Conservation (phyloP, 2,113 vertebrate species). For the Pionites leucogaster region DNA sequence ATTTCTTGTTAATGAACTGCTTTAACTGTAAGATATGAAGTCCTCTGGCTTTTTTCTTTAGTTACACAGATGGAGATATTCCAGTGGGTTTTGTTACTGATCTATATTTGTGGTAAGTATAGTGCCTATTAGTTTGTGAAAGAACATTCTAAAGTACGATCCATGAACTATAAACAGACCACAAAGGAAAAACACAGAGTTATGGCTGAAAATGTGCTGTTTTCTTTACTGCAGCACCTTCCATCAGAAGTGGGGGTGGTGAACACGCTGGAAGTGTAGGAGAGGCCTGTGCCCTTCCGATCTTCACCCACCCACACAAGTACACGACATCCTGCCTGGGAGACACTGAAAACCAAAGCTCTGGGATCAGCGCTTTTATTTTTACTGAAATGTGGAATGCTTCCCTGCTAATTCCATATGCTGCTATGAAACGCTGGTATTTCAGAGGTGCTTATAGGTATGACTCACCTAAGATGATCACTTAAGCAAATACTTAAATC, state of each 20-base stretch:
- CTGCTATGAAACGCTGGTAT: neutral
- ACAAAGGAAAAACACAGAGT: neutral
- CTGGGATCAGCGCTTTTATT: neutral
- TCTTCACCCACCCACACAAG: neutral
- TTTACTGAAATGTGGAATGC: neutral
- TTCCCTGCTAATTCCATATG: neutral
- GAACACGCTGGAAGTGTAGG: neutral
- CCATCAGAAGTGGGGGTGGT: neutral
- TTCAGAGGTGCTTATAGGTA: neutral
- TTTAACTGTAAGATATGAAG: neutral
- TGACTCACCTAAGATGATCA: neutral
- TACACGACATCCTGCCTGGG: neutral
- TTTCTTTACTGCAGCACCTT: neutral
- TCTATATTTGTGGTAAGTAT: neutral
- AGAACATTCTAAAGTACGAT: neutral
- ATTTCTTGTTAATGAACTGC: neutral
- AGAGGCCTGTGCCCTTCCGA: neutral
- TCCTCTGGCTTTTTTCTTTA: neutral
- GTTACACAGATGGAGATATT: neutral
- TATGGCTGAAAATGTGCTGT: neutral
- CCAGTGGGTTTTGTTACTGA: neutral
- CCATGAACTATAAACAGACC: neutral
- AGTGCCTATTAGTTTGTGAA: neutral
- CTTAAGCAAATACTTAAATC: neutral
- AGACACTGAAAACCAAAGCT: neutral